Percentiles rank a stretch among this genome's conserved stretches.
These are phyloP conservation scores for Cebus imitator DNA, from an alignment of 2,113 vertebrate species.

Conservation along the genomic window DNA sequence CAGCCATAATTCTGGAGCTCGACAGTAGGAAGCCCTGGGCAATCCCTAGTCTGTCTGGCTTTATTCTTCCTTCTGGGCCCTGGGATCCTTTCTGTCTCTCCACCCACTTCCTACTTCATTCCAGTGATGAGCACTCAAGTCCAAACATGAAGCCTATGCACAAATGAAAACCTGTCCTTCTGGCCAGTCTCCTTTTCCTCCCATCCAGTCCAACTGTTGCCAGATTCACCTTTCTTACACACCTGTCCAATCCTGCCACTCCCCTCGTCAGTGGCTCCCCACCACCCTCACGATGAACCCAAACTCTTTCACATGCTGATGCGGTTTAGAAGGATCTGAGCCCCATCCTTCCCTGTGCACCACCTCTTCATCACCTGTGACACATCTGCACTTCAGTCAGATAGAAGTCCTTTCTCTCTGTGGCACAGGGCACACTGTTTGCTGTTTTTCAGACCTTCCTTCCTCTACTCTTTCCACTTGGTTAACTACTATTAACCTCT, in stretches of 20 bases:
- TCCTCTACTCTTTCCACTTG: background rate
- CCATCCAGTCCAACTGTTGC: background rate
- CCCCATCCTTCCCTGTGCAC: background rate
- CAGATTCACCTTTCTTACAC: background rate
- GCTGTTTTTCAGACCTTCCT: background rate
- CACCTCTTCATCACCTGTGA: rapidly evolving
- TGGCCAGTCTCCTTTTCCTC: background rate
- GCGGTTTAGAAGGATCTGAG: background rate
- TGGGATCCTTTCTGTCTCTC: background rate
- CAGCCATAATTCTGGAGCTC: no score
- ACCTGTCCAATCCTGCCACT: no score
- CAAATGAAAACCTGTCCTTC: background rate
- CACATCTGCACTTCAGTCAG: background rate
- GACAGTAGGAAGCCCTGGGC: background rate
- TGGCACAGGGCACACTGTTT: background rate
- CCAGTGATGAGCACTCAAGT: background rate
- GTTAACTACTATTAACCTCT: background rate
- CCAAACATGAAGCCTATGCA: background rate
- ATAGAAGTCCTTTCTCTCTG: background rate
- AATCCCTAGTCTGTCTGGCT: background rate
- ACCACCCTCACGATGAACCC: background rate
- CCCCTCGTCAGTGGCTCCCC: background rate
- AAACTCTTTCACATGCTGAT: background rate
- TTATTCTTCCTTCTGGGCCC: background rate
- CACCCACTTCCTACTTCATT: background rate